Evolutionary conservation across 2,888 invertebrate species (phyloP).

Genomic region (Epinotia ramella): DNA sequence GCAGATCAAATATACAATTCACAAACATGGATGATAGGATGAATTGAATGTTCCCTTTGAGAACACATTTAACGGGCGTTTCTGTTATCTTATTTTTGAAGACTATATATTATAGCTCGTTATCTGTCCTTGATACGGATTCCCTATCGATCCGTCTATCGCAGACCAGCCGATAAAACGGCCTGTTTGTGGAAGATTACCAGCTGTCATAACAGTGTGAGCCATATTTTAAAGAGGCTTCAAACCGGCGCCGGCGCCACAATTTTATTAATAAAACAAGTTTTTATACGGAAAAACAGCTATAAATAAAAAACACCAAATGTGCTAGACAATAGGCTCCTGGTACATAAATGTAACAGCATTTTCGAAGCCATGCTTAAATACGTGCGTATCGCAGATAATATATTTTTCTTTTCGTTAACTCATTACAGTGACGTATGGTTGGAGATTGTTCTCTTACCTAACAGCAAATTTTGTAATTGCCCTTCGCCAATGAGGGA

Average conservation of each 20-base stretch:
- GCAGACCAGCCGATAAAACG: conserved; percentile 17
- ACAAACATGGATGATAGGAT: background rate
- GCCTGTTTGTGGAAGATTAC: conserved; percentile 23
- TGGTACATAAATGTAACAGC: too few relatives aligned
- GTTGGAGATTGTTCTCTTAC: too few relatives aligned
- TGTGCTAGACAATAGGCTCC: too few relatives aligned
- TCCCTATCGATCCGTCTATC: conserved; percentile 15
- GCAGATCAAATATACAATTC: background rate
- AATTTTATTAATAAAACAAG: too few relatives aligned
- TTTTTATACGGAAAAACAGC: background rate
- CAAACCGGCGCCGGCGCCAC: background rate
- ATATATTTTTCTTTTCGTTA: too few relatives aligned
- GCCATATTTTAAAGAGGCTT: background rate
- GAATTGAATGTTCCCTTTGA: background rate
- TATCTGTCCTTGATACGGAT: conserved; percentile 23
- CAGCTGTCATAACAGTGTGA: conserved; percentile 24
- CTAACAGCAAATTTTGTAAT: too few relatives aligned
- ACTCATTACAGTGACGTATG: too few relatives aligned
- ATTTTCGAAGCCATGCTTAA: too few relatives aligned
- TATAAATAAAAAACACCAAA: background rate
- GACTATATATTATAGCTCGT: conserved; percentile 22
- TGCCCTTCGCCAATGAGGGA: too few relatives aligned
- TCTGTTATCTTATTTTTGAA: conserved; percentile 21
- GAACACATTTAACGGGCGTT: background rate
- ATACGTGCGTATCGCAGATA: too few relatives aligned